Evolutionary conservation across 2,113 vertebrate genomes (phyloP).

Genomic region (Maylandia zebra): DNA sequence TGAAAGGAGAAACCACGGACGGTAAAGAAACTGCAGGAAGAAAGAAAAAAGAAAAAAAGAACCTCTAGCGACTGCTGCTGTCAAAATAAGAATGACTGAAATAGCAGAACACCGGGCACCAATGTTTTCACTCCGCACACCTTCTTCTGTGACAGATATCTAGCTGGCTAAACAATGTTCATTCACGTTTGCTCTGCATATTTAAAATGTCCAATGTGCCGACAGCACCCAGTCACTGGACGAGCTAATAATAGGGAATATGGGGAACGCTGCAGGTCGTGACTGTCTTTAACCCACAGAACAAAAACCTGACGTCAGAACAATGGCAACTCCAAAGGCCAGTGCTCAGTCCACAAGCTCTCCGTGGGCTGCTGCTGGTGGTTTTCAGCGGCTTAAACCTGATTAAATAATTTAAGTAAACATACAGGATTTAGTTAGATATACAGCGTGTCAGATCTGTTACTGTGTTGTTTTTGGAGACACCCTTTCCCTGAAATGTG

Average conservation of each 20-base stretch:
- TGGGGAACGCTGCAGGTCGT: neutral
- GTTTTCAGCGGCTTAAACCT: neutral
- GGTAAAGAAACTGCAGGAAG: neutral
- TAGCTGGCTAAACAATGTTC: neutral
- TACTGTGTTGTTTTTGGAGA: neutral
- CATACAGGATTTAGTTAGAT: neutral
- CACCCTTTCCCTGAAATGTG: neutral
- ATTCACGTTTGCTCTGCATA: neutral
- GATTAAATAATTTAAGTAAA: neutral
- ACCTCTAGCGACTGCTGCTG: neutral
- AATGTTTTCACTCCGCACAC: neutral
- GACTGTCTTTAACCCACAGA: neutral
- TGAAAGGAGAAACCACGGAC: neutral
- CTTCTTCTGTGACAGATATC: neutral
- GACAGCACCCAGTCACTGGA: conserved; percentile 8
- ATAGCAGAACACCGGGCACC: neutral
- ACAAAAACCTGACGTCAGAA: conserved; percentile 10
- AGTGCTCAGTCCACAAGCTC: neutral
- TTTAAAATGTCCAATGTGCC: neutral
- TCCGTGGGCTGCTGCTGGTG: neutral
- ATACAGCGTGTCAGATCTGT: neutral
- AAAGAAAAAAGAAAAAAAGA: neutral
- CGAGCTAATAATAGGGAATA: conserved; percentile 22
- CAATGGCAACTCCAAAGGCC: neutral
- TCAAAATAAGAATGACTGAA: neutral